Conservation (phyloP, 2,797 vertebrate genomes). For the Spinus olivaceus region DNA sequence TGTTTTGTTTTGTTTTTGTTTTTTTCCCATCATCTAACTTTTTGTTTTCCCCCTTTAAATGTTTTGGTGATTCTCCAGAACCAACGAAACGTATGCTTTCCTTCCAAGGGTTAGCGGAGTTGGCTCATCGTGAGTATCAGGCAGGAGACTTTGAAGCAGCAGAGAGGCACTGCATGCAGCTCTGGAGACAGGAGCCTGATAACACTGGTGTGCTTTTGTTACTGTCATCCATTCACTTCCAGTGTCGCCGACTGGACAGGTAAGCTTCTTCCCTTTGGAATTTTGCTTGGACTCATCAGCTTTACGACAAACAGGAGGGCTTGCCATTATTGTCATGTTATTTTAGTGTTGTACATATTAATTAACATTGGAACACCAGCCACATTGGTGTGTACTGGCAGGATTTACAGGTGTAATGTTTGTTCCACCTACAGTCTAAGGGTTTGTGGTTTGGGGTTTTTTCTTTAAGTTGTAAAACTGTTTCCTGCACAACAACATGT, state of each 20-base stretch:
- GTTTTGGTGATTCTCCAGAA: constrained; percentile 97
- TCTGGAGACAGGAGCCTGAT: constrained; percentile 99
- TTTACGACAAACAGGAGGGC: neutral
- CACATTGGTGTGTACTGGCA: neutral
- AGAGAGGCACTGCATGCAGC: constrained; percentile 99
- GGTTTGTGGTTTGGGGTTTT: neutral
- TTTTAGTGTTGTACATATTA: fast-evolving
- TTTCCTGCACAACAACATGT: neutral
- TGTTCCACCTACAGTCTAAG: neutral
- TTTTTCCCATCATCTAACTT: constrained; percentile 92
- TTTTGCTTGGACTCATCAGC: neutral
- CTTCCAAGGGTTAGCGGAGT: constrained; percentile 99
- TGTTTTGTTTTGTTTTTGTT: constrained; percentile 58
- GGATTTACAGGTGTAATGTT: neutral
- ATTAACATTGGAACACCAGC: neutral
- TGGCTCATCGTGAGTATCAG: constrained; percentile 99
- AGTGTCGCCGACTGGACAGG: constrained; percentile 99
- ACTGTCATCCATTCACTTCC: constrained; percentile 98
- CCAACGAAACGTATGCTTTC: constrained; percentile 99
- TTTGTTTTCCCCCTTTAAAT: constrained; percentile 90
- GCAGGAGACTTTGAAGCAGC: constrained; percentile 99
- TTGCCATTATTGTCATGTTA: neutral
- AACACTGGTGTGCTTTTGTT: constrained; percentile 97
- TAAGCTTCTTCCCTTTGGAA: constrained; percentile 53
- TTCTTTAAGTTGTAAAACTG: neutral